Evolutionary conservation across 2,113 vertebrate species (phyloP), one percentile per base, ranked within the genome.

Genomic region (Archilochus colubris): DNA sequence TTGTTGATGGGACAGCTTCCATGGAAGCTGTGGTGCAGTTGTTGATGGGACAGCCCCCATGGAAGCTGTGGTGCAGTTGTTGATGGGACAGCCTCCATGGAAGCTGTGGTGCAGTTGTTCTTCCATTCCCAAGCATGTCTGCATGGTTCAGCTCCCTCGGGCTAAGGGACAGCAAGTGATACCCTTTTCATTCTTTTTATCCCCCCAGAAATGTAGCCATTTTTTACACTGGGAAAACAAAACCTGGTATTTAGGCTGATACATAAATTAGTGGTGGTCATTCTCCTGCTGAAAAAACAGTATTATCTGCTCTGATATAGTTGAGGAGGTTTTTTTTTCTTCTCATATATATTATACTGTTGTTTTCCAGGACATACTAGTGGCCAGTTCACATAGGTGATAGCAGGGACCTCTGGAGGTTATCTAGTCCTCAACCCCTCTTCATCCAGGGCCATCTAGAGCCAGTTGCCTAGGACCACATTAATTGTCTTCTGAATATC

Each of bases 201-300:
- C 6, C 3, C 20, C 18, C 19, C 27, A 74, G 54, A 80, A 87
- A 18, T 5, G 5, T 23, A 91, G 85, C 24, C 50, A 6, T 54
- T 90, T 86, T 89, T 54, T 67, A 66, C 27, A 69, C 57, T 92
- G 58, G 84, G 89, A 82, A 86, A 74, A 38, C 67, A 91, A 89
- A 94, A 82, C 55, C 63, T 63, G 31, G 66, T 53, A 89, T 86
- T 93, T 76, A 82, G 40, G 61, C 55, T 93, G 82, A 88, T 79
- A 86, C 31, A 70, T 4, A 91, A 67, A 82, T 85, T 64, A 88
- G 46, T 19, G 90, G 67, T 17, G 54, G 54, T 44, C 16, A 54
- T 17, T 48, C 50, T 80, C 58, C 82, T 33, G 54, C 78, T 69
- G 73, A 85, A 95, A 95, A 89, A 64, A 63, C 67, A 79, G 44